Evolutionary conservation across 1,140 invertebrate species (phyloP).

Genomic region (Diachasmimorpha longicaudata): DNA sequence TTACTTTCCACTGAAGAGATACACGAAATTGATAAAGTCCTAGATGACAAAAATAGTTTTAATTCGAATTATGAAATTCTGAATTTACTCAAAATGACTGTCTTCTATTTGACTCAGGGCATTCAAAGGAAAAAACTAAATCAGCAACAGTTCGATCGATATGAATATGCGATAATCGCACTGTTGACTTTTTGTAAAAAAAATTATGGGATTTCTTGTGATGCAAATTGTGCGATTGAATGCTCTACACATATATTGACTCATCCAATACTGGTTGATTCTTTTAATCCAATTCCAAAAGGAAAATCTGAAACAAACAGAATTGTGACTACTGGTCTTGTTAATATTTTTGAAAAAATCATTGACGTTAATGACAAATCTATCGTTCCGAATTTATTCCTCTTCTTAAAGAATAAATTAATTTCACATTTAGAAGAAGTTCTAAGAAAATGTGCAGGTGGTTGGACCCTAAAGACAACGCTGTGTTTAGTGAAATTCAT

Average conservation of each 20-base stretch:
- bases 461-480: slow-evolving; percentile 11
- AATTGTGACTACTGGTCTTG: slow-evolving; percentile 59
- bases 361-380: slow-evolving; percentile 27
- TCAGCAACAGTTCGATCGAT: slow-evolving; percentile 35
- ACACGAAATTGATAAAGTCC: slow-evolving; percentile 31
- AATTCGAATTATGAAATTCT: slow-evolving; percentile 33
- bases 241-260: slow-evolving; percentile 54
- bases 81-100: slow-evolving; percentile 37
- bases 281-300: slow-evolving; percentile 63
- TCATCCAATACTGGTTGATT: slow-evolving; percentile 64
- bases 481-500: slow-evolving; percentile 33
- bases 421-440: slow-evolving; percentile 34
- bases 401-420: slow-evolving; percentile 48
- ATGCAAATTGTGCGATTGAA: slow-evolving; percentile 12
- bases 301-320: slow-evolving; percentile 43
- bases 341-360: slow-evolving; percentile 45
- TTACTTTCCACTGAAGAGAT: slow-evolving; percentile 27
- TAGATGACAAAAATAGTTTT: background rate
- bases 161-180: slow-evolving; percentile 38
- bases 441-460: slow-evolving; percentile 26
- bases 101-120: slow-evolving; percentile 53
- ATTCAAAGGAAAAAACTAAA: slow-evolving; percentile 28
- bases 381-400: slow-evolving; percentile 29
- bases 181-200: slow-evolving; percentile 42
- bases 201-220: background rate